Percentiles rank a stretch among this genome's conserved stretches.
Evolutionary conservation across 2,888 invertebrate genomes (phyloP).

Genomic region (Lampropteryx suffumata): DNA sequence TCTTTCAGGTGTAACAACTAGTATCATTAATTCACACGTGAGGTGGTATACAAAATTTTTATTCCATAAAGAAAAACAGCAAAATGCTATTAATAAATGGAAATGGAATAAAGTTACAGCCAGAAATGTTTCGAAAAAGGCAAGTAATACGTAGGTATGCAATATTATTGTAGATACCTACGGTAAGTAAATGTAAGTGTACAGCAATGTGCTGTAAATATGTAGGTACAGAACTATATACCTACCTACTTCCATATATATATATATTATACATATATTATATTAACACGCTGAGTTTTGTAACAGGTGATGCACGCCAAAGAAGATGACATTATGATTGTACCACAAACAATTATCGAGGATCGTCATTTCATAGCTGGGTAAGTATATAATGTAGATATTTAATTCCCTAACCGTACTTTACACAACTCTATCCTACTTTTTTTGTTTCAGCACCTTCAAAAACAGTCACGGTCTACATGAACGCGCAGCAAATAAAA

Average conservation of each 20-base stretch:
- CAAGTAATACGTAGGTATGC: conserved; percentile 2
- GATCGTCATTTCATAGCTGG: conserved; percentile 8
- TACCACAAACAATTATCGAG: conserved; percentile 4
- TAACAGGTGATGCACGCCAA: conserved; percentile 13
- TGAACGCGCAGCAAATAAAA: not conserved
- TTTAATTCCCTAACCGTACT: no score
- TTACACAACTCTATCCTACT: no score
- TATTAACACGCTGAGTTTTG: not conserved
- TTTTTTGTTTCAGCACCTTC: conserved; percentile 4
- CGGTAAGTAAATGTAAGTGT: not conserved
- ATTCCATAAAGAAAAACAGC: conserved; percentile 57
- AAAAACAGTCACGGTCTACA: not conserved
- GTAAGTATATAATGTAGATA: conserved; percentile 12
- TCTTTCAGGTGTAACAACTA: conserved; percentile 46
- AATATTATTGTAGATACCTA: not conserved
- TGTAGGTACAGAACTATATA: no score
- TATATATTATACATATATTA: no score
- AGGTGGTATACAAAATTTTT: conserved; percentile 67
- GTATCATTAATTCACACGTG: conserved; percentile 53
- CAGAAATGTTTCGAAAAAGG: conserved; percentile 37
- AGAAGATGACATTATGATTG: conserved; percentile 1
- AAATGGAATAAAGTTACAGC: conserved; percentile 52
- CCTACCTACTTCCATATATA: no score
- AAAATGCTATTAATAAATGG: conserved; percentile 66
- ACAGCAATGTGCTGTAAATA: no score